phyloP scores from a whole-genome alignment of 2,797 vertebrate genomes.

The Zenarchopterus dispar region DNA sequence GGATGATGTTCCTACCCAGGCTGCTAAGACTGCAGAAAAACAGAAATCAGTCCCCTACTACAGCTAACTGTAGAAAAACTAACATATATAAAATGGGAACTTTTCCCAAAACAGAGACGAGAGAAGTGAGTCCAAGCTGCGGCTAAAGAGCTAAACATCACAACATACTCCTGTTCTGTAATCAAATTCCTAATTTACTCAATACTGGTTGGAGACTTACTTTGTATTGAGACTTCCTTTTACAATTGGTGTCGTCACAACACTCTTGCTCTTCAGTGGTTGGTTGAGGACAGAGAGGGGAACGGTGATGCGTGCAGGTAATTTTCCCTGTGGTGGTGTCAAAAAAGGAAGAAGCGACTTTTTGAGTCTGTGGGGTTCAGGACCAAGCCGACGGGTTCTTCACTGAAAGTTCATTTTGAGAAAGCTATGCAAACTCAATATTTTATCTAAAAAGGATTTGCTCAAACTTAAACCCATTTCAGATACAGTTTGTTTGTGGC shows the following conservation, averaged over 20 bases:
- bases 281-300: conserved; percentile 96
- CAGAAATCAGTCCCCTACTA: background rate
- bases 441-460: no score
- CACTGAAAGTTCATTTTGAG: no score
- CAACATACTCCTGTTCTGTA: no score
- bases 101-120: background rate
- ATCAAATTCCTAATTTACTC: no score
- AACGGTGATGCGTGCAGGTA: conserved; percentile 94
- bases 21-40: conserved; percentile 86
- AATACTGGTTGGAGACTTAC: conserved; percentile 77
- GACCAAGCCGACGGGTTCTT: no score
- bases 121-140: background rate
- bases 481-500: no score
- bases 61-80: background rate
- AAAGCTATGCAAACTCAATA: no score
- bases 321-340: conserved; percentile 86
- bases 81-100: background rate
- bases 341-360: background rate
- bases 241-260: conserved; percentile 93
- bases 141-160: background rate
- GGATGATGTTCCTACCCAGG: conserved; percentile 96
- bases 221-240: conserved; percentile 96
- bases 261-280: conserved; percentile 94
- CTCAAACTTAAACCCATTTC: no score
- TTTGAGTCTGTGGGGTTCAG: background rate